Evolutionary conservation across 2,888 invertebrate species (phyloP), one percentile per base, ranked within the genome.

Genomic region (Steinernema scapterisci): DNA sequence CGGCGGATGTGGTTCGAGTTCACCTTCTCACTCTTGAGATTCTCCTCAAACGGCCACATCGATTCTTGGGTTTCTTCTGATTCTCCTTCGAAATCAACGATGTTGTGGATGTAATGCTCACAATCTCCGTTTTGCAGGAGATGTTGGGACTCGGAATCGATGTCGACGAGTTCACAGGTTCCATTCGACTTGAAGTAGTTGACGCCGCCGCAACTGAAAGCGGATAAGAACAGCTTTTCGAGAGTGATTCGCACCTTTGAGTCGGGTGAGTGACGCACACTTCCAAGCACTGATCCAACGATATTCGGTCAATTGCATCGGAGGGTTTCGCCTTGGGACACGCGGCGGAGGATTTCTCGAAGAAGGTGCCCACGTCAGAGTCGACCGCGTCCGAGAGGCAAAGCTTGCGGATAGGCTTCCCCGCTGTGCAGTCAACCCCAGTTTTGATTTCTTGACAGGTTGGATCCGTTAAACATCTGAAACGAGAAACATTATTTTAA

Each of bases 1-100:
- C 63, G 21, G 11, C 63, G 63, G 16, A 63, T 25, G 63, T 63
- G 63, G 63, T 63, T 63, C 38, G 63, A 63, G 38, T 63, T 63
- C 31, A 63, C 63, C 31, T 31, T 63, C 38, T 63, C 63, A 5
- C 16, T n/a, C 63, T 63, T 31, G 11, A 27, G 27, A n/a, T 2
- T 11, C 63, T 63, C 31, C 25, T 27, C 27, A n/a, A 63, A 63
- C 6, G 63, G 63, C 63, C 63, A 63, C 9, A 27, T 63, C 7
- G 38, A 5, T 16, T 48, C 48, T 48, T 48, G n/a, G 48, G 48
- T 19, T 11, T 27, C 31, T 38, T 63, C 63, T 5, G 13, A 2
- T 27, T 63, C 63, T 16, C 27, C 31, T 16, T 31, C 63, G 38
- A 63, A 63, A 2, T 27, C 27, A 31, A 63, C 27, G n/a, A 63